Percentiles rank a stretch among this genome's conserved stretches.
Evolutionary conservation across 2,113 vertebrate species (phyloP).

Genomic region (Ornithorhynchus anatinus): DNA sequence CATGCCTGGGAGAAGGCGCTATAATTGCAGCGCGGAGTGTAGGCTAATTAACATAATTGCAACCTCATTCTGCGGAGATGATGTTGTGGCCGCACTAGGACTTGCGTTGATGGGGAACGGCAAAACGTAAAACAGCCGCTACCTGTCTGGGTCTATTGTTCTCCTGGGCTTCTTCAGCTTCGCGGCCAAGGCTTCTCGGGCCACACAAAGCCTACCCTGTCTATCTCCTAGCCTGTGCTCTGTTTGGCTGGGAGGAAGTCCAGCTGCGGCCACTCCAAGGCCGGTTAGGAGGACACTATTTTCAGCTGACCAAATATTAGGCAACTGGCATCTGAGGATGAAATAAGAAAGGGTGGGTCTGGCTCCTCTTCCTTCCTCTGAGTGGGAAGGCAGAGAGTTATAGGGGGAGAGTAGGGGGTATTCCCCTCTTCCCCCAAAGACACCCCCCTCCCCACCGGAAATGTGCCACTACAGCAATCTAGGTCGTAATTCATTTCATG

Average conservation of each 20-base stretch:
- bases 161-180: background rate
- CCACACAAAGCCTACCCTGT: no score
- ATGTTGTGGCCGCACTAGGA: background rate
- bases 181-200: background rate
- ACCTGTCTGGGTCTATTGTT: background rate
- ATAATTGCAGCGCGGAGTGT: background rate
- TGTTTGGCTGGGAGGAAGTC: background rate
- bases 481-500: no score
- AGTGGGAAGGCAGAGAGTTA: background rate
- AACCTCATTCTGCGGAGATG: background rate
- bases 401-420: no score
- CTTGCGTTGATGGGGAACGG: background rate
- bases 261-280: background rate
- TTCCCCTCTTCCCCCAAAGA: no score
- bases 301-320: background rate
- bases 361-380: no score
- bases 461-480: no score
- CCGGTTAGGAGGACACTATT: background rate
- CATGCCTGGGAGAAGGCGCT: background rate
- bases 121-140: no score
- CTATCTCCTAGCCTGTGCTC: background rate
- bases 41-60: background rate
- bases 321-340: no score
- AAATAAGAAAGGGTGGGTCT: background rate
- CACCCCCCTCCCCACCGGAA: no score